phyloP scores from a whole-genome alignment of 1,140 invertebrate genomes.

The Lepidurus couesii region DNA sequence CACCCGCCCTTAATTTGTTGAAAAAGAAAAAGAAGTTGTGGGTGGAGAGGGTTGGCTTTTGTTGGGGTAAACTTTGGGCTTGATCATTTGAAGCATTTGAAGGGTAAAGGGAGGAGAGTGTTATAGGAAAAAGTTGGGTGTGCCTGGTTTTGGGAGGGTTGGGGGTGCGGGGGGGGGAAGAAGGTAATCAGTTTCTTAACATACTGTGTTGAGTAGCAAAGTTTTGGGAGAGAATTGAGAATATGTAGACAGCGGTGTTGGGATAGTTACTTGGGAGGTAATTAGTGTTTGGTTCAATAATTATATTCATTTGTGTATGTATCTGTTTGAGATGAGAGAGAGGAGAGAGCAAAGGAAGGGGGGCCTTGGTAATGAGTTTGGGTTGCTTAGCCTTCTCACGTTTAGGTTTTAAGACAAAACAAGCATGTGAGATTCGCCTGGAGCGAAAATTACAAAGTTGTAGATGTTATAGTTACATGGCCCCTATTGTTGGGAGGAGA shows the following conservation, averaged over 20 bases:
- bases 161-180: too few relatives aligned
- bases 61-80: too few relatives aligned
- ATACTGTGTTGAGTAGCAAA: background rate
- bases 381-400: conserved; percentile 5
- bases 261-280: background rate
- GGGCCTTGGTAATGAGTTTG: background rate
- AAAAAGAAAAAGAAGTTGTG: too few relatives aligned
- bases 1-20: too few relatives aligned
- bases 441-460: background rate
- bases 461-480: conserved; percentile 1
- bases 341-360: background rate
- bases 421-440: background rate
- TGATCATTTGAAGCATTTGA: too few relatives aligned
- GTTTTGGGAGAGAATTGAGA: background rate
- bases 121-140: too few relatives aligned
- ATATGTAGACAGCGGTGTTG: background rate
- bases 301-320: background rate
- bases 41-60: too few relatives aligned
- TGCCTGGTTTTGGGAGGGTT: too few relatives aligned
- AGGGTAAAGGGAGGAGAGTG: too few relatives aligned
- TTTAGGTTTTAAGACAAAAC: conserved; percentile 8
- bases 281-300: background rate
- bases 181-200: too few relatives aligned
- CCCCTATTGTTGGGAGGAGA: background rate
- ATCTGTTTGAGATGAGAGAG: background rate